Evolutionary conservation across 2,113 vertebrate species (phyloP), one percentile per base, ranked within the genome.

Genomic region (Eonycteris spelaea): DNA sequence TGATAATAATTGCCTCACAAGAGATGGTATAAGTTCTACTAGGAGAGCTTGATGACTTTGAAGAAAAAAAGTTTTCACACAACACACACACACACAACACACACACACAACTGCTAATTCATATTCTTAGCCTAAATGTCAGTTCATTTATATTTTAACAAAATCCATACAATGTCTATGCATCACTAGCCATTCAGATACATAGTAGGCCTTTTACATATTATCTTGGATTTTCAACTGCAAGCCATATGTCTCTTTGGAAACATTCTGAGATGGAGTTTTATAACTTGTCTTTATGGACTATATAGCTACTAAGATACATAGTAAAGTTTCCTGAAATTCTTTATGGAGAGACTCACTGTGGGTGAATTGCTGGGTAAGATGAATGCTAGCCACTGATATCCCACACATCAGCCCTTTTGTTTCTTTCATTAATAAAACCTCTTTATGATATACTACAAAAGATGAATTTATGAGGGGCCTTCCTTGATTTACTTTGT

Each of bases 351-450:
- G 78, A 85, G n/a, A 40, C 28, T 90, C 59, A 48, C 2, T 48
- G 33, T 65, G 48, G 15, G 15, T 48, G 51, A 85, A 80, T 5
- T 67, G 28, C 40, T 63, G 28, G 30, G 65, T 93, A 83, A 91
- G 30, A 48, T 38, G n/a, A 75, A 59, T 48, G 19, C 12, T 7
- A 84, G 28, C 26, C 30, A 48, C 11, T 40, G 59, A 86, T 48
- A 68, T 19, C 3, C n/a, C 15, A 12, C 26, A 24, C 22, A 18
- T 15, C 79, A 91, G 35, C 35, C 16, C 74, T 80, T 86, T 24
- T 79, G 51, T 43, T 89, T 91, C 22, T 16, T 88, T 96, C 63
- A 55, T 57, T 91, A 82, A 57, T 57, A 82, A 78, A 89, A 61
- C 8, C 21, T 87, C 67, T 43, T 90, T 4, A 18, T 18, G 63